Base-by-base conservation (phyloP, 2,888 invertebrate genomes). In the Phortica okadai region DNA sequence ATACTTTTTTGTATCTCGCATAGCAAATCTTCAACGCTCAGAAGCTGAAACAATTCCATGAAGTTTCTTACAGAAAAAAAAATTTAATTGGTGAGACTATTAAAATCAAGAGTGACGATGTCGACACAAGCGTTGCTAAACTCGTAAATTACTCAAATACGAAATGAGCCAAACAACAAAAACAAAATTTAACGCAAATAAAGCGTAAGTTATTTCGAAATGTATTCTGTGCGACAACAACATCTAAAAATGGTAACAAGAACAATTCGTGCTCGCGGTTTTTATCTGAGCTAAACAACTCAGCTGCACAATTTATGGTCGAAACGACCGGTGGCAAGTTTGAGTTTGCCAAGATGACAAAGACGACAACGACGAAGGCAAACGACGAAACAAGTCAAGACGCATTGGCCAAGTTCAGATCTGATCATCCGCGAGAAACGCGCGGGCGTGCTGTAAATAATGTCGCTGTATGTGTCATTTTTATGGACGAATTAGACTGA, bases 181-280 rank as follows among this genome's bases (percentile, higher is more conserved):
- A 62, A 62, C 62, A 62, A 62, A 21, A n/a, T 1, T 25, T 21
- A 21, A 62, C 16, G 10, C 25, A 62, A 62, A 62, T 62, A 62
- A 62, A 62, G 21, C 66, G 8, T 11, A 41, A 41, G 6, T 50
- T n/a, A 70, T 45, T 50, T 44, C 50, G 25, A 70, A 44, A 67
- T 67, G 14, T 10, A n/a, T 67, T 67, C 44, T 41, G 67, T 66
- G 33, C n/a, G 7, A 14, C 6, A 11, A 45, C 10, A 45, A 14
- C 11, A 56, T 44, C 56, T 33, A 72, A 54, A 72, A 72, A 72
- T 72, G 72, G 72, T 72, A 72, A 72, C 56, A 56, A 72, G 72
- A 72, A 72, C 69, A 66, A 41, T 41, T 42, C 42, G 4, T 14
- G 66, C 16, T 16, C 21, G 25, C 10, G 7, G n/a, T 25, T 62